Evolutionary conservation across 92 coral and sea anemone species (phyloP).

Genomic region (Umimayanthus kanabou): DNA sequence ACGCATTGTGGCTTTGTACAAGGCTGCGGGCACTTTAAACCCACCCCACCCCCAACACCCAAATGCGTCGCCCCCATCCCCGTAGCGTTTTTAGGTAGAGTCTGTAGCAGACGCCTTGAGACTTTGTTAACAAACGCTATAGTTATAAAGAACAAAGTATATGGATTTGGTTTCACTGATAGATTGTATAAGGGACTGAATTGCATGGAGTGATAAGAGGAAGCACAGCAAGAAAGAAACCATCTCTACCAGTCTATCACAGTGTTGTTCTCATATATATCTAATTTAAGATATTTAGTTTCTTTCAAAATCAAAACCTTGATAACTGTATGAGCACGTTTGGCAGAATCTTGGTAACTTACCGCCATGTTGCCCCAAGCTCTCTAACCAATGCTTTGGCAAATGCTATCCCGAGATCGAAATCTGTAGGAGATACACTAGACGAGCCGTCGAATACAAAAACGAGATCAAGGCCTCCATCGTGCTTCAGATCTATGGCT

Average conservation of each 20-base stretch:
- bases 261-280: not conserved
- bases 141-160: no score
- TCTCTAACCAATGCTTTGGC: conserved; percentile 68
- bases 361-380: conserved; percentile 48
- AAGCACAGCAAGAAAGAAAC: no score
- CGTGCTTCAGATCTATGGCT: conserved; percentile 53
- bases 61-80: no score
- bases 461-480: conserved; percentile 71
- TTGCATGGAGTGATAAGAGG: no score
- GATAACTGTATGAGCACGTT: not conserved
- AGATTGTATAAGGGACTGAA: no score
- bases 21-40: no score
- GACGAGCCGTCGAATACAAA: conserved; percentile 73
- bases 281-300: not conserved
- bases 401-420: conserved; percentile 66
- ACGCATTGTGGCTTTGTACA: no score
- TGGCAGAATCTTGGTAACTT: not conserved
- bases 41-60: no score
- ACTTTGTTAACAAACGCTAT: no score
- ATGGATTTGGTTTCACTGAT: no score
- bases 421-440: conserved; percentile 55
- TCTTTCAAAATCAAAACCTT: not conserved
- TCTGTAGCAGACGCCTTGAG: no score
- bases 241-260: not conserved
- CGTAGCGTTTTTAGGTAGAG: no score